phyloP scores from a whole-genome alignment of 2,888 invertebrate species.

The Conchocele bisecta region DNA sequence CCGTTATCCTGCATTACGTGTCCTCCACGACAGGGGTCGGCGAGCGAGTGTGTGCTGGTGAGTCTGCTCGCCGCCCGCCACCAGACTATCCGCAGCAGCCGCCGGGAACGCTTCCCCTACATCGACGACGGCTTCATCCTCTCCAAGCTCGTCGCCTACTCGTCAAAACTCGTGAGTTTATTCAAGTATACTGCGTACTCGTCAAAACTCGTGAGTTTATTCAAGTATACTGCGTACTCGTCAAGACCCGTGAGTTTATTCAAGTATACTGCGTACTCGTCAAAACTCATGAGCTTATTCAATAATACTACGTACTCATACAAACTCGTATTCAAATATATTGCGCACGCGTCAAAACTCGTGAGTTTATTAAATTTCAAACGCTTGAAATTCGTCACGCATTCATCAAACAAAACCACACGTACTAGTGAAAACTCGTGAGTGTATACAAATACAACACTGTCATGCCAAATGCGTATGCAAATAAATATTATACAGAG shows the following conservation, averaged over 20 bases:
- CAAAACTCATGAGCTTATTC: constrained; percentile 77
- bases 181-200: constrained; percentile 94
- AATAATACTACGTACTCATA: constrained; percentile 85
- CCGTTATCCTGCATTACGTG: too few species aligned
- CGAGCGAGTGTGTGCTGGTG: constrained; percentile 96
- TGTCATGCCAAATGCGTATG: too few species aligned
- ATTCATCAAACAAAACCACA: too few species aligned
- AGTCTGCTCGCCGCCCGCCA: constrained; percentile 95
- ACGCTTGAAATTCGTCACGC: too few species aligned
- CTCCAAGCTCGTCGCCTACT: constrained; percentile 93
- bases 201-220: constrained; percentile 83
- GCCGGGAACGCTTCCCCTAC: constrained; percentile 74
- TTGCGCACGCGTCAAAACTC: constrained; percentile 87
- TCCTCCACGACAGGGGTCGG: constrained; percentile 93
- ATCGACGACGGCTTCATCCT: constrained; percentile 91
- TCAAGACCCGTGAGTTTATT: constrained; percentile 84
- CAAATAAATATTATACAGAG: too few species aligned
- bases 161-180: constrained; percentile 81
- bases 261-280: constrained; percentile 92
- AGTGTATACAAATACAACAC: too few species aligned
- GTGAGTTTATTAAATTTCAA: constrained; percentile 57
- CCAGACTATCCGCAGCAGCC: constrained; percentile 71
- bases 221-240: constrained; percentile 93
- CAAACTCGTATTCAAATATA: constrained; percentile 89
- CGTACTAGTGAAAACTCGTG: too few species aligned